Evolutionary conservation across 1,140 invertebrate genomes (phyloP), one percentile per base, ranked within the genome.

Genomic region (Anastrepha obliqua): DNA sequence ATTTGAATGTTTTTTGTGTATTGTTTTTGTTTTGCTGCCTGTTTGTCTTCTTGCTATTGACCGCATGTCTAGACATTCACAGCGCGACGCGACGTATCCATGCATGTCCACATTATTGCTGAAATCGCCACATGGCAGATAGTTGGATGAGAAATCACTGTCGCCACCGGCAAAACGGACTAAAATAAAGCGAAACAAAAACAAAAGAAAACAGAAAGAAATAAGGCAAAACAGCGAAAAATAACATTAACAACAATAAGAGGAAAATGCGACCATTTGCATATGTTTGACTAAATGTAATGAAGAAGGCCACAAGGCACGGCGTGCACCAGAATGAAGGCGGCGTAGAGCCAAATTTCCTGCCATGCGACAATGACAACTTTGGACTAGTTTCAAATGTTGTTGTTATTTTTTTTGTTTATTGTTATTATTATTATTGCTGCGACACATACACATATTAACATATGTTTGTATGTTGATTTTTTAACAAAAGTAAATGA

Each of bases 71-170:
- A 87, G 86, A 47, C 86, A 87, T 17, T 44, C 51, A 55, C 44
- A 81, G 42, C 74, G 74, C 74, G 44, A 81, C 20, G 74, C 44
- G 78, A 65, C 78, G 87, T 67, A 88, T 86, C 87, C 87, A 70
- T 67, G 81, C 87, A 64, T 87, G 64, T 65, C 74, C 70, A 86
- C 47, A 44, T 87, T 87, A 20, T 87, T 65, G 64, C 67, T 13
- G 65, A 47, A 74, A 87, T 87, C 65, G 55, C 65, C 67, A 42
- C 65, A 74, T 39, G 47, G 29, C 17, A 20, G 65, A 78, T 74
- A n/a, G 39, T 17, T 44, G 42, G 74, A 87, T 87, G 64, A 70
- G 65, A 29, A 87, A 87, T 87, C 86, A 67, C 65, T 42, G 51
- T 44, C 62, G 47, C 44, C 74, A 47, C 74, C 42, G 55, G 58